Base-by-base conservation (phyloP, 1,140 invertebrate genomes). In the Drosophila pallidifrons region DNA sequence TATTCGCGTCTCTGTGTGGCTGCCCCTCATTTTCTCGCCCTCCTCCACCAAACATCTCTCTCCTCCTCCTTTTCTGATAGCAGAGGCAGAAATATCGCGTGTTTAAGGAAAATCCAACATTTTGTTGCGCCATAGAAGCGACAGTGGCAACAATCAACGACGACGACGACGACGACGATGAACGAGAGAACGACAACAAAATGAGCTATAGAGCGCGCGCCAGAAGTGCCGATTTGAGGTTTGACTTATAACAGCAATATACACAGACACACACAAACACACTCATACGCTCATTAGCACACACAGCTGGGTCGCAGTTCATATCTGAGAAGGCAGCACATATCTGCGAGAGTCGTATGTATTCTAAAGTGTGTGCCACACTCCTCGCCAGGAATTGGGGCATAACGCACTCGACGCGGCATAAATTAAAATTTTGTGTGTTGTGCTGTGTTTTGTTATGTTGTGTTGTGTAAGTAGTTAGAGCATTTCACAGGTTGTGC, bases 191-290 rank as follows among this genome's bases (percentile, higher is more conserved):
- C 79, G 77, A 65, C 80, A 78, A 68, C 77, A 54, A 89, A 88
- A 88, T 88, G 81, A 81, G 85, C 81, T 74, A 85, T 85, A 69
- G 75, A 89, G 41, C 74, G 75, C 81, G 69, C 69, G 46, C 69
- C 81, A 81, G 81, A 89, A 89, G 85, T 89, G 86, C 85, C 86
- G 78, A 89, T 89, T 90, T 90, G 76, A 79, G 81, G 75, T 81
- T 81, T 81, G 67, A 70, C 83, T 80, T 80, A 58, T 68, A 69
- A 45, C 38, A 63, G 67, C 78, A 74, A 69, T 69, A 61, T 57
- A 75, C 41, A 30, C 52, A 65, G 28, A 65, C 28, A n/a, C 28
- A 58, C 45, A 66, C 69, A 25, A 30, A 69, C 20, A 20, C 46
- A 41, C 16, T 25, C 20, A 3, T 25, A 59, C 16, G 35, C 16